Evolutionary conservation across 1,140 invertebrate genomes (phyloP), one percentile per base, ranked within the genome.

Genomic region (Bombus vancouverensis): DNA sequence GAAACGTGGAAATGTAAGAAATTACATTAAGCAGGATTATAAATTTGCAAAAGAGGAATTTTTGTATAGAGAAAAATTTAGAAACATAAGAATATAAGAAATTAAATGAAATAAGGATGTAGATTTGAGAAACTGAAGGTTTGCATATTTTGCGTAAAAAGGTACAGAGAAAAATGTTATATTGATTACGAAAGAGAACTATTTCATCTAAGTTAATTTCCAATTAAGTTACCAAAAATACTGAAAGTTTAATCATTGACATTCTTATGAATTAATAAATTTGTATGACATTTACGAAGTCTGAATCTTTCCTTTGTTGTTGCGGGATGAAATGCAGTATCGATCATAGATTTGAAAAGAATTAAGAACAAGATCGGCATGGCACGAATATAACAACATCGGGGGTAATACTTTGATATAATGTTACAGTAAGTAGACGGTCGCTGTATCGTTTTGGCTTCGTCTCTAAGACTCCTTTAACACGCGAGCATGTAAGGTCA

Each of bases 401-500:
- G 22, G 32, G 10, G n/a, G 81, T 18, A 32, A 83, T 79, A 34
- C 42, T 62, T 79, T 47, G 53, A 71, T 84, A 72, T 57, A 59
- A 62, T 42, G 66, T 62, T 42, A 42, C 66, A 12, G 57, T 79
- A 84, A 84, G 70, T 84, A 79, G 83, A 79, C 37, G 65, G 13
- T 15, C 75, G 9, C 37, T n/a, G 83, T 79, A 37, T 75, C 72
- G 62, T 77, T 83, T 71, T 37, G 28, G 66, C 3, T 75, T 25
- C 22, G 25, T 22, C 39, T 39, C 44, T n/a, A 62, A 62, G 53
- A 59, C 22, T 37, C 2, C 3, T 22, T 28, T 34, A 37, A 9
- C 83, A 84, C 83, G 83, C 83, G 83, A 84, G 53, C 66, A 72
- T 44, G n/a, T 34, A 47, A 72, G 70, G 32, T 83, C 74, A 39